Evolutionary conservation across 2,888 invertebrate genomes (phyloP).

Genomic region (Helleia helle): DNA sequence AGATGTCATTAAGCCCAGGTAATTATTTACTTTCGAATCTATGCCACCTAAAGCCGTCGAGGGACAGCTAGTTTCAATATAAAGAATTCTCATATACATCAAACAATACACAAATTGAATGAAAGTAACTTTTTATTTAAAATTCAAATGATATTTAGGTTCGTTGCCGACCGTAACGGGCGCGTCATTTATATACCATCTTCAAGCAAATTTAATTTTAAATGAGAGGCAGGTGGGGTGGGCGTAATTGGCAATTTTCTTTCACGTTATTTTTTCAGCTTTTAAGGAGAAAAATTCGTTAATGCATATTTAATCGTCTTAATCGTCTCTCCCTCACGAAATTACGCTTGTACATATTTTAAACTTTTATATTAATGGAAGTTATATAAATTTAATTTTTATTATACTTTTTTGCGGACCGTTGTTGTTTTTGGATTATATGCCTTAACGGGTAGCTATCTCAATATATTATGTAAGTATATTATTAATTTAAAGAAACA

Average conservation of each 20-base stretch:
- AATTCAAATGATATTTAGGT: not conserved
- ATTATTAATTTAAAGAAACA: no score
- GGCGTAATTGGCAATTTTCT: slow-evolving; percentile 69
- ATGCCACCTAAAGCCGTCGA: no score
- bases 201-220: slow-evolving; percentile 62
- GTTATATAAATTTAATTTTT: slow-evolving; percentile 21
- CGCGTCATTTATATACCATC: slow-evolving; percentile 57
- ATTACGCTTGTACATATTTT: slow-evolving; percentile 28
- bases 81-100: no score
- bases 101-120: no score
- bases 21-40: no score
- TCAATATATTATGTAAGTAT: no score
- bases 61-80: no score
- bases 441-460: no score
- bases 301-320: slow-evolving; percentile 71
- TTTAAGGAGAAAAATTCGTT: slow-evolving; percentile 72
- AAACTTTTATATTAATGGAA: slow-evolving; percentile 27
- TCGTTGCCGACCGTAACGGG: slow-evolving; percentile 15
- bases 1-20: no score
- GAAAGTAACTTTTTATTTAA: not conserved
- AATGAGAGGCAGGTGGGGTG: slow-evolving; percentile 38
- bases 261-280: slow-evolving; percentile 69
- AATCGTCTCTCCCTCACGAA: slow-evolving; percentile 57
- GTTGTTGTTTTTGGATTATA: no score
- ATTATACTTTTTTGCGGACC: no score